phyloP scores from a whole-genome alignment of 30 jellyfish, hydroid and myxozoan genomes.

The Hydractinia echinata region DNA sequence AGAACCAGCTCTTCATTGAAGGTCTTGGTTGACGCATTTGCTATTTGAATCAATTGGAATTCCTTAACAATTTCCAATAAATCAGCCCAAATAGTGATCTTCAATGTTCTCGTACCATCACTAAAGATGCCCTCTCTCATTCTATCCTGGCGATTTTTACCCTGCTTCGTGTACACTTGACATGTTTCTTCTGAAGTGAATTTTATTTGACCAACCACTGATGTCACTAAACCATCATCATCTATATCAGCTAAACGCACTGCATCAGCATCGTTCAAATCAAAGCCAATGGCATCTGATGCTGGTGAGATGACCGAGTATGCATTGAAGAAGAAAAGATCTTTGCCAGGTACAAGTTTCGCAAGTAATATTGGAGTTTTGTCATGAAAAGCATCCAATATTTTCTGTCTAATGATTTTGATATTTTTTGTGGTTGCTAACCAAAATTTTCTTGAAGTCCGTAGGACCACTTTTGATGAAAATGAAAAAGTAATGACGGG shows the following conservation, averaged over 20 bases:
- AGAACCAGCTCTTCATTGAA: not conserved
- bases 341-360: not conserved
- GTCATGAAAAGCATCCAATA: constrained; percentile 13
- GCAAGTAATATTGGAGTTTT: not conserved
- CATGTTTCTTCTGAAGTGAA: not conserved
- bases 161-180: not conserved
- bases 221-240: not conserved
- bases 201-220: not conserved
- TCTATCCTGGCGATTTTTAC: not conserved
- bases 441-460: not conserved
- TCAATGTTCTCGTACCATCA: constrained; percentile 5
- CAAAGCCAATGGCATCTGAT: not conserved
- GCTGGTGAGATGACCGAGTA: not conserved
- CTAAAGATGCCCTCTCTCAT: constrained; percentile 9
- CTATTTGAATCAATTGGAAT: not conserved
- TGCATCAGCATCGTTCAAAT: constrained; percentile 19
- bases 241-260: not conserved
- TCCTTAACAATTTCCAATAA: constrained; percentile 8
- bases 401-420: not conserved
- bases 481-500: not conserved
- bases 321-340: not conserved
- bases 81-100: not conserved
- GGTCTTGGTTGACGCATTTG: not conserved
- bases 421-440: constrained; percentile 3
- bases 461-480: not conserved